Base-by-base conservation (phyloP, 2,113 vertebrate genomes). In the Pampusana beccarii region DNA sequence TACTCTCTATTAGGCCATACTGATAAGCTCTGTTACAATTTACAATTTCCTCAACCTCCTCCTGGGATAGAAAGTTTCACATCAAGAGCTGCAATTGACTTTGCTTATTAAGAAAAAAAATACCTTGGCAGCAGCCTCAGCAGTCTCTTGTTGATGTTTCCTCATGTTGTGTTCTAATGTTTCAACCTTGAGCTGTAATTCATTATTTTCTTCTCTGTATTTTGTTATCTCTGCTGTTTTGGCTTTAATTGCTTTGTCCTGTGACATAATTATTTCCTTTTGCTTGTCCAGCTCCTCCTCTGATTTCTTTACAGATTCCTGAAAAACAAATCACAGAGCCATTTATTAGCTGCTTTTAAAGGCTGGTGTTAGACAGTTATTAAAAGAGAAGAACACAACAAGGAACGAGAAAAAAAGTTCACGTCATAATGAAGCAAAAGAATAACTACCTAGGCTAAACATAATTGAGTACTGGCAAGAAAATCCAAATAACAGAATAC, bases 131-230 rank as follows among this genome's bases (percentile, higher is more conserved):
- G 98, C 95, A 71, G 99, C 98, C 4, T 99, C 99, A 80, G 98
- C 97, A 51, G 97, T 95, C 70, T 99, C 98, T 71, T 98, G 98
- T 85, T 98, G 98, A 93, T 98, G 98, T 77, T 98, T 99, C 86
- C 13, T 98, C 69, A 99, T 99, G 67, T 97, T 98, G 92, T 99
- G 98, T 15, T 99, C 98, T 61, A 99, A 92, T 74, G 98, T 98
- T 96, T 99, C 99, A 93, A 99, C 93, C 96, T 99, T 98, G 83
- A 99, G 98, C 70, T 99, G 98, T 19, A 98, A 97, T 31, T 99
- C 98, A 69, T 99, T 99, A 88, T 96, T 99, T 92, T 98, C 97
- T 80, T 99, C 98, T 71, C 97, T 97, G 33, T 98, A 97, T 65
- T 98, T 98, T 72, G 88, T 96, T 9, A 96, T 96, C 95, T 99